A percentile compares a stretch with the other conserved stretches of the same genome.
Evolutionary conservation across 1,140 invertebrate genomes (phyloP).

Genomic region (Bactericera cockerelli): DNA sequence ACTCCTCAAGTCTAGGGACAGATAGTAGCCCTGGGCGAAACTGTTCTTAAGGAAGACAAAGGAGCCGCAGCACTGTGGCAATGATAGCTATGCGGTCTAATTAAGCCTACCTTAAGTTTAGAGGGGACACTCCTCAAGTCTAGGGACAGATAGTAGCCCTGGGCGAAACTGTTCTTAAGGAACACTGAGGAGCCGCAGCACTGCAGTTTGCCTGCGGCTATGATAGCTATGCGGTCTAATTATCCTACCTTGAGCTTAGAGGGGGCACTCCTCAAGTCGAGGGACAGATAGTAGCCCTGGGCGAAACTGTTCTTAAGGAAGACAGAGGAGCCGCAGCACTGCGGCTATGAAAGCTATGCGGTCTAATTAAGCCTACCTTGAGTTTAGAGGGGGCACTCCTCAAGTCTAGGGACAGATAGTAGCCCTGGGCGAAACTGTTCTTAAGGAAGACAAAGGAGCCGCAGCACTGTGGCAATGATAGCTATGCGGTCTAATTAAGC

Average conservation of each 20-base stretch:
- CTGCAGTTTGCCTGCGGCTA: slow-evolving; percentile 41
- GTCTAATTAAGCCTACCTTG: too few species aligned
- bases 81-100: too few species aligned
- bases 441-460: slow-evolving; percentile 49
- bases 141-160: slow-evolving; percentile 20
- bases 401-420: slow-evolving; percentile 19
- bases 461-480: slow-evolving; percentile 38
- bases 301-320: slow-evolving; percentile 39
- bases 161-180: slow-evolving; percentile 34
- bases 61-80: slow-evolving; percentile 41
- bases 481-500: too few species aligned
- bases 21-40: slow-evolving; percentile 20
- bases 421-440: slow-evolving; percentile 23
- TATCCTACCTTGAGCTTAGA: too few species aligned
- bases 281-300: slow-evolving; percentile 19
- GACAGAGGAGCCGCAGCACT: slow-evolving; percentile 42
- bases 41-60: slow-evolving; percentile 43
- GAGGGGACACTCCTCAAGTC: slow-evolving; percentile 9
- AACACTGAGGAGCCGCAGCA: slow-evolving; percentile 45
- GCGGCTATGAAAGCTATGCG: too few species aligned
- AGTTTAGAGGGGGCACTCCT: too few species aligned
- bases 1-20: slow-evolving; percentile 17
- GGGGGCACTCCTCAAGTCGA: slow-evolving; percentile 15
- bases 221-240: slow-evolving; percentile 53
- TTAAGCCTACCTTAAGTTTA: too few species aligned